Evolutionary conservation across 2,888 invertebrate species (phyloP).

Genomic region (Trimorus sp.): DNA sequence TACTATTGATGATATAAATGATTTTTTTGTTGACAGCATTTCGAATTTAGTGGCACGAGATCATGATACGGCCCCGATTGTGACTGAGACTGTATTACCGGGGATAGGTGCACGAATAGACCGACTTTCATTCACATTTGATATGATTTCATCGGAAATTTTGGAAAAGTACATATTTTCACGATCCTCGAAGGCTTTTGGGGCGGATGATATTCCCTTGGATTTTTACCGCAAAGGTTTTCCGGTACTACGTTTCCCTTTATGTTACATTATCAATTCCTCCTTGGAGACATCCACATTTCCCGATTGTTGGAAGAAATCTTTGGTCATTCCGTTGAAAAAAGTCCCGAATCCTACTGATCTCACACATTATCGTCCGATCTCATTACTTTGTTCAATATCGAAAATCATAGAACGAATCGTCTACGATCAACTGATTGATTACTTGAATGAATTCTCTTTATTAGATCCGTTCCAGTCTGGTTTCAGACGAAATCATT

Average conservation of each 20-base stretch:
- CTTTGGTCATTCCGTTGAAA: not conserved
- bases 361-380: slow-evolving; percentile 13
- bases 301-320: not conserved
- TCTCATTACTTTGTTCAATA: not conserved
- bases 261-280: not conserved
- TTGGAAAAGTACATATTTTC: too few relatives aligned
- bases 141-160: too few relatives aligned
- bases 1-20: not conserved
- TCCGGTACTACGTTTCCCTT: not conserved
- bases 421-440: not conserved
- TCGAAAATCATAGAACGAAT: slow-evolving; percentile 1
- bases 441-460: not conserved
- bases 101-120: too few relatives aligned
- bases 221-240: not conserved
- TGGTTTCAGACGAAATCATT: slow-evolving; percentile 6
- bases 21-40: not conserved
- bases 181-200: too few relatives aligned
- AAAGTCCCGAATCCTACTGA: not conserved
- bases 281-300: not conserved
- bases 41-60: too few relatives aligned
- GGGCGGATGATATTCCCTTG: too few relatives aligned
- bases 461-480: slow-evolving; percentile 25
- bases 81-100: too few relatives aligned
- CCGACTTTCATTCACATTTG: too few relatives aligned
- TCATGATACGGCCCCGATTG: too few relatives aligned